phyloP scores from a whole-genome alignment of 2,113 vertebrate genomes.

The Heterotilapia buettikoferi region DNA sequence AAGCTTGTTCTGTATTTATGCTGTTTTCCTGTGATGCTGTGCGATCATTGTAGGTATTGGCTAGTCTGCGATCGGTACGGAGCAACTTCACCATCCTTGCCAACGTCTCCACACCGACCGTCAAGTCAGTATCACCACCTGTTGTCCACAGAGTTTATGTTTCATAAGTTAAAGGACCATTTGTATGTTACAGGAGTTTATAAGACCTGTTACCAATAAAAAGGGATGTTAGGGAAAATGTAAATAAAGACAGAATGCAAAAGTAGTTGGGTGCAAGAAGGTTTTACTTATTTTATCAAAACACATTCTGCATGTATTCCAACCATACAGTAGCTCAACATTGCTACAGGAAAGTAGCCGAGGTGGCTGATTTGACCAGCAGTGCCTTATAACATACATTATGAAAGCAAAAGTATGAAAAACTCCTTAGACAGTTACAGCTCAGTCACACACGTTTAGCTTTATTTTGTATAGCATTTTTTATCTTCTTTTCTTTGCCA shows the following conservation, averaged over 20 bases:
- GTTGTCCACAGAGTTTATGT: neutral
- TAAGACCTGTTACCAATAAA: neutral
- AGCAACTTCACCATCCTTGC: constrained; percentile 80
- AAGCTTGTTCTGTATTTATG: neutral
- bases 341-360: neutral
- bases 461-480: neutral
- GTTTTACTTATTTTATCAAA: neutral
- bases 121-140: constrained; percentile 65
- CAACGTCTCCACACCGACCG: constrained; percentile 68
- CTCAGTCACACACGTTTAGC: neutral
- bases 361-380: neutral
- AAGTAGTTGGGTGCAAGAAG: neutral
- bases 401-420: neutral
- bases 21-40: neutral
- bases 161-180: neutral
- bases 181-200: accelerated
- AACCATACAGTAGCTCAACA: neutral
- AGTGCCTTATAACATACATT: neutral
- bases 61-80: constrained; percentile 83
- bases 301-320: neutral
- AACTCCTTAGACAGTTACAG: neutral
- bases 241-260: neutral
- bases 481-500: neutral
- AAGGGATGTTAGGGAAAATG: neutral
- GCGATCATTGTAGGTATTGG: constrained; percentile 76